A percentile compares a stretch with the other conserved stretches of the same genome.
Conservation (phyloP, 2,888 invertebrate species). For the Andrena trimmerana region DNA sequence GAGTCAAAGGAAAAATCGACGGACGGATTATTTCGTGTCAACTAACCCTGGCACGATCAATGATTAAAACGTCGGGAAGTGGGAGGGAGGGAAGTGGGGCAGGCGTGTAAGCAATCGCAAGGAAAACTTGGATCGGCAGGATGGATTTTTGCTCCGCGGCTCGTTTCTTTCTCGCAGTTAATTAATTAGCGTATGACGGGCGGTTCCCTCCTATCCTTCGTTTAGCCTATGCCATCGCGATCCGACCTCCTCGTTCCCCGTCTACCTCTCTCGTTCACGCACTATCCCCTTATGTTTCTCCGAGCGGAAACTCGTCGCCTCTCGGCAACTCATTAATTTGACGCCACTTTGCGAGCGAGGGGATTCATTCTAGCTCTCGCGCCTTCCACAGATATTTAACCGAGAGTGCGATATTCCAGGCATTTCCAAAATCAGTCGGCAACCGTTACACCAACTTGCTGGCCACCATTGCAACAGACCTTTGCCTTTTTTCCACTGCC, state of each 20-base stretch:
- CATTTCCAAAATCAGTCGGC: conserved; percentile 18
- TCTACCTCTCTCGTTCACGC: conserved; percentile 20
- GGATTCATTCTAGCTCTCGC: conserved; percentile 31
- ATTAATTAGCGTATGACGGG: conserved; percentile 65
- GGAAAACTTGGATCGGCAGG: conserved; percentile 23
- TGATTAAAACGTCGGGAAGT: background rate
- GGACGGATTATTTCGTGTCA: background rate
- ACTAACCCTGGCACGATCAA: conserved; percentile 9
- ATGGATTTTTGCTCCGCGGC: conserved; percentile 34
- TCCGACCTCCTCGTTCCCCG: conserved; percentile 16
- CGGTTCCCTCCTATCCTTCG: conserved; percentile 40
- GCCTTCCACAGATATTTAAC: conserved; percentile 20
- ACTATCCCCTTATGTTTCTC: conserved; percentile 33
- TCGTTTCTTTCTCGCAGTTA: conserved; percentile 47
- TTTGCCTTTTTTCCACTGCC: background rate
- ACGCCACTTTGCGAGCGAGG: conserved; percentile 53
- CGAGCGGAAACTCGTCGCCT: conserved; percentile 54
- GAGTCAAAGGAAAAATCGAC: background rate
- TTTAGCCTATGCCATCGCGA: conserved; percentile 4
- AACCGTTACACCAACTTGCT: background rate
- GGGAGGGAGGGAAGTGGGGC: too few species aligned
- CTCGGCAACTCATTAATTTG: conserved; percentile 65
- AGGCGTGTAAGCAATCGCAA: background rate
- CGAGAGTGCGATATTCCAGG: background rate
- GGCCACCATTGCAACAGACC: background rate